Evolutionary conservation across 1,140 invertebrate genomes (phyloP).

Genomic region (Homarus americanus): DNA sequence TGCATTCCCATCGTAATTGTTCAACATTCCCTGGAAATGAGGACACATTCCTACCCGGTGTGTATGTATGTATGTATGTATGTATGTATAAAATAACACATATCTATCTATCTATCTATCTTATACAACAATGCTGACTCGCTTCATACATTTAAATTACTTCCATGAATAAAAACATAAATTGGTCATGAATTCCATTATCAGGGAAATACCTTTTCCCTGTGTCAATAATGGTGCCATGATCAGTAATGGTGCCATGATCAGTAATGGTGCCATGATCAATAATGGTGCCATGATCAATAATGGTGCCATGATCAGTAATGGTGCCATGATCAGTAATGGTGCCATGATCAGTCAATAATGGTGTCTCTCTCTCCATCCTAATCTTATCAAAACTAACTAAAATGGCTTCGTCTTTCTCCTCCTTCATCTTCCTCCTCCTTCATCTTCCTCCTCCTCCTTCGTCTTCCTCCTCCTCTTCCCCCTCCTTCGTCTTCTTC

Average conservation of each 20-base stretch:
- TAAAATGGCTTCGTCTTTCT: neutral
- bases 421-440: neutral
- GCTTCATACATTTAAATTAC: neutral
- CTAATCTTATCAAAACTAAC: no score
- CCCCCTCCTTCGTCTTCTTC: neutral
- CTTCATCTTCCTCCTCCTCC: neutral
- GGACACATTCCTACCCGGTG: slow-evolving; percentile 49
- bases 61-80: slow-evolving; percentile 12
- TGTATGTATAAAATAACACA: neutral
- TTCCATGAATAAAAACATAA: neutral
- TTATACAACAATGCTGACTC: neutral
- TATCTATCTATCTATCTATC: no score
- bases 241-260: no score
- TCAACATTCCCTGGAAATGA: slow-evolving; percentile 63
- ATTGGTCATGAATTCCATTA: slow-evolving; percentile 9
- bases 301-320: no score
- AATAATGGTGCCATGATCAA: no score
- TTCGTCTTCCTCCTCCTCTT: neutral
- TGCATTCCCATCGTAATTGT: slow-evolving; percentile 66
- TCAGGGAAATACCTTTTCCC: neutral
- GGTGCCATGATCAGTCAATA: no score
- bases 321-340: no score
- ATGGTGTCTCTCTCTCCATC: no score
- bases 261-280: no score
- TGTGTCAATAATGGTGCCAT: no score